Conservation (phyloP, 1,140 invertebrate genomes). For the Diorhabda carinulata region DNA sequence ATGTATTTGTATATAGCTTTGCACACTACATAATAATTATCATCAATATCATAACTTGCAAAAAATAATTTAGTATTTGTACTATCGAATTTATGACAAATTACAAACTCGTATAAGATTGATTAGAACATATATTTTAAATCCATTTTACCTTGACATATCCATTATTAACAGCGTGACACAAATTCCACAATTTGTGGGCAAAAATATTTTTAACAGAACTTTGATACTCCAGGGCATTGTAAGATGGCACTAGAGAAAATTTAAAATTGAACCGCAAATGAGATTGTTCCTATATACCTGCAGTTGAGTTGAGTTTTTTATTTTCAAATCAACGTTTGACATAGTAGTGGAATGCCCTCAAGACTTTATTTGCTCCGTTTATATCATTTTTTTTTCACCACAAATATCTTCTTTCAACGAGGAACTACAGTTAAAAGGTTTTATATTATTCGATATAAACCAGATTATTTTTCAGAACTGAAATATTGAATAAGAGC, state of each 20-base stretch:
- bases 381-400: background rate
- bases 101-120: too few relatives aligned
- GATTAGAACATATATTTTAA: too few relatives aligned
- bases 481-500: too few relatives aligned
- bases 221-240: background rate
- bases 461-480: too few relatives aligned
- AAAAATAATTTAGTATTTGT: too few relatives aligned
- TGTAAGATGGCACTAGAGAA: background rate
- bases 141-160: too few relatives aligned
- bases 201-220: background rate
- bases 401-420: background rate
- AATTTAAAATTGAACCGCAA: conserved; percentile 1
- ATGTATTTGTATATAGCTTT: too few relatives aligned
- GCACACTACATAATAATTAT: too few relatives aligned
- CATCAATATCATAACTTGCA: too few relatives aligned
- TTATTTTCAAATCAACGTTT: background rate
- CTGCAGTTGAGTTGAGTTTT: background rate
- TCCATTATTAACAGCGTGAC: background rate
- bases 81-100: too few relatives aligned
- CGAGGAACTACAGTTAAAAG: background rate
- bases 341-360: background rate
- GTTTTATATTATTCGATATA: too few relatives aligned
- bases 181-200: background rate
- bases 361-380: background rate
- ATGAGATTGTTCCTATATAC: background rate